Base-by-base conservation (phyloP, 1,140 invertebrate genomes). In the Hyphantria cunea region DNA sequence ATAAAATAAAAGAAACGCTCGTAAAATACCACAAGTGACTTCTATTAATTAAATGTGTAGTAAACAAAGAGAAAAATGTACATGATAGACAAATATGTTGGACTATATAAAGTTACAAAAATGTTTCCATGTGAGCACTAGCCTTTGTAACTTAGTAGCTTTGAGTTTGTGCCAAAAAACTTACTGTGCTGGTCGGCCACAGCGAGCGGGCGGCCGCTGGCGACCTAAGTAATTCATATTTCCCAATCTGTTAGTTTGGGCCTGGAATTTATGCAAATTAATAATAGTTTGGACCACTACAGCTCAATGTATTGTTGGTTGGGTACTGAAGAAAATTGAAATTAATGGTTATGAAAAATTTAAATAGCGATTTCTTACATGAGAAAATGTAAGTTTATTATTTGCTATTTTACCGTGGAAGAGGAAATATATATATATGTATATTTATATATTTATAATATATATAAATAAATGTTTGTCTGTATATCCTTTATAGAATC, bases 151-250 rank as follows among this genome's bases (percentile, higher is more conserved):
- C 52, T 12, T 13, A 58, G 37, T 63, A 74, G 67, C 72, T 69
- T 71, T 76, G 70, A 78, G 42, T 55, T 39, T 13, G 47, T 74
- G 76, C 76, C 76, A 78, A 67, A 68, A 68, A 78, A 74, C 60
- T 75, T 78, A 58, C 33, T 48, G 51, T 56, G 55, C 60, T 67
- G 61, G 60, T 66, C 58, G 58, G 42, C 31, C 51, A 55, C 55
- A 47, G 44, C 50, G 37, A 17, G 17, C 56, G 52, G 17, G 17
- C 56, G 52, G 50, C 37, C 48, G 56, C 25, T 44, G 14, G 34
- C 17, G 9, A 44, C 17, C 14, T 15, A 17, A 49, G 15, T 58
- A 58, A 58, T 49, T 58, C 45, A 58, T 58, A 58, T 42, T 49
- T 48, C 15, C 45, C 55, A 58, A 58, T 58, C 55, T 58, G 34